Evolutionary conservation across 2,888 invertebrate genomes (phyloP).

Genomic region (Eustalomyia histrio): DNA sequence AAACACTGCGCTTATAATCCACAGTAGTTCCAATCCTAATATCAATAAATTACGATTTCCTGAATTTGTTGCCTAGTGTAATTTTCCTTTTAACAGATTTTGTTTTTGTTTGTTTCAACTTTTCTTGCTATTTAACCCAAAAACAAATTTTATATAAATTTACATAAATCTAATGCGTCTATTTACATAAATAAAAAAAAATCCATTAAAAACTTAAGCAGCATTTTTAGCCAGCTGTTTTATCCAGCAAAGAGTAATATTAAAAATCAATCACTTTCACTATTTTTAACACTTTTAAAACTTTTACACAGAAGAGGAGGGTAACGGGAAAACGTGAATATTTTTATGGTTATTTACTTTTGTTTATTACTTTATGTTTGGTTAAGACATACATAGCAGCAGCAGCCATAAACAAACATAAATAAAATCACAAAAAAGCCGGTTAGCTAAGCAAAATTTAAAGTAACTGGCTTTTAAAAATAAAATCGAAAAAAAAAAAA

Average conservation of each 20-base stretch:
- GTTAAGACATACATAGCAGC: background rate
- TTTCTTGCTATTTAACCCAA: background rate
- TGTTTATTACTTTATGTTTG: conserved; percentile 10
- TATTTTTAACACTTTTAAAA: conserved; percentile 32
- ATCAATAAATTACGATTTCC: too few relatives aligned
- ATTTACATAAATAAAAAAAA: conserved; percentile 10
- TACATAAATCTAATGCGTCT: background rate
- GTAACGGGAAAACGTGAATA: conserved; percentile 1
- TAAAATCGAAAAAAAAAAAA: background rate
- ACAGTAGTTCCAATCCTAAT: too few relatives aligned
- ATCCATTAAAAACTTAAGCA: conserved; percentile 1
- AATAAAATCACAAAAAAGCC: conserved; percentile 34
- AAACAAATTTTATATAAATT: background rate
- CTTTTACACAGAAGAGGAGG: background rate
- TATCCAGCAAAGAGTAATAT: conserved; percentile 13
- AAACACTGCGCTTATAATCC: too few relatives aligned
- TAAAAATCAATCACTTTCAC: conserved; percentile 56
- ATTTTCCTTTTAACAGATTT: background rate
- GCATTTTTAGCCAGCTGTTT: conserved; percentile 21
- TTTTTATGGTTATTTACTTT: conserved; percentile 6
- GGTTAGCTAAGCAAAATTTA: conserved; percentile 49
- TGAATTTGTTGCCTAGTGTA: too few relatives aligned
- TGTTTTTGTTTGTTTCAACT: background rate
- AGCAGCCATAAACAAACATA: background rate
- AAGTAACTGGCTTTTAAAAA: conserved; percentile 56